Evolutionary conservation across 2,797 vertebrate genomes (phyloP), one percentile per base, ranked within the genome.

Genomic region (Chelidonichthys spinosus): DNA sequence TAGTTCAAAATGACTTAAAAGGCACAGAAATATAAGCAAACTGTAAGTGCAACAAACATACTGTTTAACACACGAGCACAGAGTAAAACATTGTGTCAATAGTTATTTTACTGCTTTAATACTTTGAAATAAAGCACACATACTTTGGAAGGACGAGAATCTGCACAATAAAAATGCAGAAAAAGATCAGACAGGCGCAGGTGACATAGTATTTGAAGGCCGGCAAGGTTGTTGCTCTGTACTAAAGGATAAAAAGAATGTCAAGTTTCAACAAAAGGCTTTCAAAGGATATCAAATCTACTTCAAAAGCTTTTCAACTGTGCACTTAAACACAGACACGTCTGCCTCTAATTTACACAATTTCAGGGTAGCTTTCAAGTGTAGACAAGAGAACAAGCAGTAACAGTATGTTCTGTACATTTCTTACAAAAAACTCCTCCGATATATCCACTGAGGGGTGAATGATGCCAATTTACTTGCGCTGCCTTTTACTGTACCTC

Each of bases 201-300:
- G 97, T 97, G 89, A 98, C 93, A 1, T 98, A 98, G 83, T 98
- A 98, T 88, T 98, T 98, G 94, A 98, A 98, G 2, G 96, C 96
- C 1, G 97, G 97, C 86, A 98, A 92, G 25, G 96, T 96, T 7
- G 96, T 98, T 87, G 96, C 95, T 92, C 97, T 93, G 90, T 98
- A 98, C 97, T 98, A 43, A 85, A 79, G 39, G 43, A 72, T 14
- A 65, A 63, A 71, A 68, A 77, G 4, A 82, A 83, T 36, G 65
- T 83, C 49, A 78, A 11, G 15, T 42, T 63, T 79, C 15, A 69
- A 63, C 53, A 76, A 47, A 43, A 17, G 39, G 14, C 11, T 32
- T 78, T 70, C n/a, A 73, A 62, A 80, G 6, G 54, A 72, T 67
- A n/a, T 61, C 63, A 5, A 40, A 36, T 25, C 43, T 32, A 44